Evolutionary conservation across 2,113 vertebrate species (phyloP), one percentile per base, ranked within the genome.

Genomic region (Gavia stellata): DNA sequence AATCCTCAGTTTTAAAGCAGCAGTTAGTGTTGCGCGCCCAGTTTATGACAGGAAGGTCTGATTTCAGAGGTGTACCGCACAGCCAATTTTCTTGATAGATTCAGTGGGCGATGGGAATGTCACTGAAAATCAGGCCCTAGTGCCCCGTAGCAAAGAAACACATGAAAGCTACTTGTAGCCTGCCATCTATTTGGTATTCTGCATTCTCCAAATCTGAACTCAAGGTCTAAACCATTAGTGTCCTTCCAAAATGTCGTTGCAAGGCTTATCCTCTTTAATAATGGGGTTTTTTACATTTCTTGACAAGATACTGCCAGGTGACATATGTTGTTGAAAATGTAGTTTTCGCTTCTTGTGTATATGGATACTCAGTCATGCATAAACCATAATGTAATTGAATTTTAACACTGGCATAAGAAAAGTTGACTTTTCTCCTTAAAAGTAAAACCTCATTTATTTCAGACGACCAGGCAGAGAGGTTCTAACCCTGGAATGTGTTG

Each of bases 41-140:
- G 44, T 18, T 18, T 24, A 9, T 4, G 36, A 10, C 50, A 36
- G 33, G 9, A 3, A 59, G 31, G 23, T 47, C 29, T 81, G 53
- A 38, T n/a, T 42, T n/a, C 66, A 36, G 55, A 50, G 49, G 9
- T 6, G 36, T 28, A 19, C 14, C 0, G 0, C 3, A 1, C 42
- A 58, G 66, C 23, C 86, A 55, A 3, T 20, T 23, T 14, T 45
- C 44, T n/a, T 10, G 6, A 62, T 11, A 42, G 28, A 59, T 36
- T 65, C 34, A 2, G 15, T 6, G 34, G n/a, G 66, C 86, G 68
- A 31, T 47, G 36, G 38, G 28, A 40, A 3, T 23, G 25, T 20
- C 16, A 2, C 17, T 40, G 58, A 26, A 10, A 49, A 21, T 5
- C 25, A 31, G 49, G 29, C 62, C 44, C 72, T 55, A 38, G 55